phyloP scores from a whole-genome alignment of 2,797 vertebrate genomes.

The Gymnoscopelus microlampas region DNA sequence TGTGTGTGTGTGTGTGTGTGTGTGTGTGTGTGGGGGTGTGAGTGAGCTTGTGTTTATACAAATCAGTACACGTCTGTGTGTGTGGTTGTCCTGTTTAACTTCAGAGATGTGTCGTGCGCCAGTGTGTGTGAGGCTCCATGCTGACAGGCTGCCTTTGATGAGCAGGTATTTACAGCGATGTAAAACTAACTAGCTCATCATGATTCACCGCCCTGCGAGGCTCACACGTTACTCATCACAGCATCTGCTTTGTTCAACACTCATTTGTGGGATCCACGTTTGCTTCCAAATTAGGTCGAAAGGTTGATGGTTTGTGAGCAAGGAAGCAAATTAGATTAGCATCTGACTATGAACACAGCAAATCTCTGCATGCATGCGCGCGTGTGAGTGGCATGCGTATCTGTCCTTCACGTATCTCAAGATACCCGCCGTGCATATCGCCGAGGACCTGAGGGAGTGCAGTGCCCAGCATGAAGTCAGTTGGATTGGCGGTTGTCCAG shows the following conservation, averaged over 20 bases:
- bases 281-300: constrained; percentile 28
- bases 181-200: constrained; percentile 68
- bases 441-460: no score
- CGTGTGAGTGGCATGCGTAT: no score
- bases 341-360: no score
- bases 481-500: no score
- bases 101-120: no score
- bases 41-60: constrained; percentile 5
- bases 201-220: constrained; percentile 46
- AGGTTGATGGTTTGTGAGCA: no score
- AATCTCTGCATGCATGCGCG: no score
- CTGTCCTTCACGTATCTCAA: no score
- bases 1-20: not conserved
- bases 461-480: no score
- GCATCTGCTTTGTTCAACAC: constrained; percentile 43
- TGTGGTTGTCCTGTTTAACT: not conserved
- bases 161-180: constrained; percentile 73
- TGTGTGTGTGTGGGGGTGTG: constrained; percentile 17
- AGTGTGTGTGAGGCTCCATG: constrained; percentile 47
- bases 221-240: constrained; percentile 58
- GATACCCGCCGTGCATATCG: no score
- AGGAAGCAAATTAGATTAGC: no score
- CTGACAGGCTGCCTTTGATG: constrained; percentile 76
- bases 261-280: constrained; percentile 36
- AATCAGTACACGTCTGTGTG: not conserved